Percentiles rank a stretch among this genome's conserved stretches.
Evolutionary conservation across 2,888 invertebrate species (phyloP).

Genomic region (Hypsopygia costalis): DNA sequence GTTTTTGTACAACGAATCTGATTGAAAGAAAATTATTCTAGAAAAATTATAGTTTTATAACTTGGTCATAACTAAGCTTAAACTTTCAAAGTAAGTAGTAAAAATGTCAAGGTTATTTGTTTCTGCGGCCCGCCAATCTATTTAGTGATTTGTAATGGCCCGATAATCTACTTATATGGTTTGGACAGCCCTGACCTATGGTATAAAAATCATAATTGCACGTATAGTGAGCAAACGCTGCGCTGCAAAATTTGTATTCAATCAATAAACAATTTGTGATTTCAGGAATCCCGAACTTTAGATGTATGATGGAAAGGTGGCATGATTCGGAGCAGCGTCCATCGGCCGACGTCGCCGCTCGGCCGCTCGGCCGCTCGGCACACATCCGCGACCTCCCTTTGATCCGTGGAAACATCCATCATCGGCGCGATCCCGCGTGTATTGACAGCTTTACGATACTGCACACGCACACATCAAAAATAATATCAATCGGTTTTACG

Average conservation of each 20-base stretch:
- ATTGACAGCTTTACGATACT: conserved; percentile 17
- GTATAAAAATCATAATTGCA: too few relatives aligned
- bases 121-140: too few relatives aligned
- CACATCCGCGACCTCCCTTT: conserved; percentile 11
- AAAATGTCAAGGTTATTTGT: too few relatives aligned
- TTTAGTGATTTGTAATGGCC: too few relatives aligned
- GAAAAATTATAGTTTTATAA: too few relatives aligned
- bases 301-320: conserved; percentile 3
- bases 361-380: background rate
- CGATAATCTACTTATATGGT: too few relatives aligned
- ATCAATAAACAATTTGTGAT: background rate
- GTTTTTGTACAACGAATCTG: too few relatives aligned
- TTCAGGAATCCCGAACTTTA: background rate
- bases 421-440: conserved; percentile 11
- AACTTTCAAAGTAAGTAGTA: too few relatives aligned
- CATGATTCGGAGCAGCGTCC: too few relatives aligned
- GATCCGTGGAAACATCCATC: conserved; percentile 19
- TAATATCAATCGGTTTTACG: background rate
- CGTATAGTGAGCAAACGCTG: background rate
- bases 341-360: background rate
- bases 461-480: background rate
- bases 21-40: too few relatives aligned
- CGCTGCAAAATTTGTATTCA: background rate
- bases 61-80: too few relatives aligned
- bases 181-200: too few relatives aligned